phyloP scores from a whole-genome alignment of 2,113 vertebrate genomes.

The Monopterus albus region DNA sequence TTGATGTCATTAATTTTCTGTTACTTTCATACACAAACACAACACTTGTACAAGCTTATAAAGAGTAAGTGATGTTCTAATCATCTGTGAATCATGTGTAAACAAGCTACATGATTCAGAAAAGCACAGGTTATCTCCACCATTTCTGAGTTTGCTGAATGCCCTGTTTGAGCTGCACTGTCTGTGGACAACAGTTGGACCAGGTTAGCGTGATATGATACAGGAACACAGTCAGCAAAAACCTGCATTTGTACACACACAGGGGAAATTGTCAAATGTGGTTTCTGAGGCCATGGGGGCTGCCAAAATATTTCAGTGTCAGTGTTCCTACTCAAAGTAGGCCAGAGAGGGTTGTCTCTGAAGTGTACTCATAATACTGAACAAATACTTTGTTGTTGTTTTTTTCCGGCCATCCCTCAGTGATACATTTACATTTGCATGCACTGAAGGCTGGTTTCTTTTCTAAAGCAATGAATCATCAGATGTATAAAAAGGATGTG shows the following conservation, averaged over 20 bases:
- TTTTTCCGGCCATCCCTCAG: conserved; percentile 36
- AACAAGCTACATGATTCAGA: not conserved
- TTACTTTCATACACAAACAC: not conserved
- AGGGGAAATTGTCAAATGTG: conserved; percentile 49
- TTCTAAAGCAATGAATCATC: conserved; percentile 63
- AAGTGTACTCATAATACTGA: conserved; percentile 22
- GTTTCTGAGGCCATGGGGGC: conserved; percentile 46
- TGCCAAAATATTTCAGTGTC: conserved; percentile 16
- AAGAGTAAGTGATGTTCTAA: too few species aligned
- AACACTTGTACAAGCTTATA: not conserved
- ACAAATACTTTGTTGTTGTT: conserved; percentile 27
- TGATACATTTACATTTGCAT: conserved; percentile 46
- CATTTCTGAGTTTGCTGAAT: conserved; percentile 6
- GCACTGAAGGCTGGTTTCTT: conserved; percentile 15
- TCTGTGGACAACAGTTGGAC: conserved; percentile 6
- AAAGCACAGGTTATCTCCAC: not conserved
- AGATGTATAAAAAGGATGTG: conserved; percentile 53
- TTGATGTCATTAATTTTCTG: not conserved
- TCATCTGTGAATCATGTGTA: not conserved
- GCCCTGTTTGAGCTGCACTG: not conserved
- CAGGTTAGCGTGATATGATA: not conserved
- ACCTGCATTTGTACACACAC: conserved; percentile 23
- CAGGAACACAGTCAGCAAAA: conserved; percentile 45
- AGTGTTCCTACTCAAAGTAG: conserved; percentile 50
- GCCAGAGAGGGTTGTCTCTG: conserved; percentile 20